Percentiles rank a stretch among this genome's conserved stretches.
Evolutionary conservation across 2,113 vertebrate species (phyloP).

Genomic region (Platichthys flesus): DNA sequence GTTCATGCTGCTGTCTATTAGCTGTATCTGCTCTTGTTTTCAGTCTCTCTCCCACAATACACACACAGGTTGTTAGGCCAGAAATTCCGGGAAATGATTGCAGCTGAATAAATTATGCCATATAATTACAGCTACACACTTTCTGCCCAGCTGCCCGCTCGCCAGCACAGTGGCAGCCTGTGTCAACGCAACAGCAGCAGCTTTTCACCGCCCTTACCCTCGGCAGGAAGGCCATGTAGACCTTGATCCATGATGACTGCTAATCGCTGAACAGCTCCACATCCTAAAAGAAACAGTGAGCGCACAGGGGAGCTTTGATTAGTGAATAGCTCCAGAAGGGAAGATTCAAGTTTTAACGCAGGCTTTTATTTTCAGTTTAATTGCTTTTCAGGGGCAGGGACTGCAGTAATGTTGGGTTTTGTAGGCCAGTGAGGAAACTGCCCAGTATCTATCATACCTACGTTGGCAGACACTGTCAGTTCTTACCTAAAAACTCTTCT

Average conservation of each 20-base stretch:
- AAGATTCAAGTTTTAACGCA: constrained; percentile 1
- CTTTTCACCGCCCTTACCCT: constrained; percentile 39
- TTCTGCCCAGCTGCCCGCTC: constrained; percentile 42
- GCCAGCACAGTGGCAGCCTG: constrained; percentile 57
- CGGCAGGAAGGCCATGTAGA: constrained; percentile 29
- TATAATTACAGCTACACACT: constrained; percentile 35
- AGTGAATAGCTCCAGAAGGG: constrained; percentile 10
- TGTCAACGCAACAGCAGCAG: constrained; percentile 47
- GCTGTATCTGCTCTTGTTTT: background rate
- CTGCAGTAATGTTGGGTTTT: background rate
- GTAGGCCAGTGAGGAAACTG: background rate
- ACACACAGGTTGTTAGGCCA: background rate
- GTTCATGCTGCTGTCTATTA: background rate
- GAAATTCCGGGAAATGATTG: constrained; percentile 6
- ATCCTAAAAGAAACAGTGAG: constrained; percentile 3
- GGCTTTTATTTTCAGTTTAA: constrained; percentile 8
- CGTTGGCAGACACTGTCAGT: too few relatives aligned
- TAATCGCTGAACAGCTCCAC: constrained; percentile 34
- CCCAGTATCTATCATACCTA: background rate
- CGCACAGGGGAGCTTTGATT: constrained; percentile 19
- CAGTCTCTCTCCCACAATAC: background rate
- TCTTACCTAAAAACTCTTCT: too few relatives aligned
- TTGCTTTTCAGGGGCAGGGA: background rate
- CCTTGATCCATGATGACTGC: constrained; percentile 38
- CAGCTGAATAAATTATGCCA: constrained; percentile 41